Evolutionary conservation across 2,113 vertebrate genomes (phyloP).

Genomic region (Numenius arquata): DNA sequence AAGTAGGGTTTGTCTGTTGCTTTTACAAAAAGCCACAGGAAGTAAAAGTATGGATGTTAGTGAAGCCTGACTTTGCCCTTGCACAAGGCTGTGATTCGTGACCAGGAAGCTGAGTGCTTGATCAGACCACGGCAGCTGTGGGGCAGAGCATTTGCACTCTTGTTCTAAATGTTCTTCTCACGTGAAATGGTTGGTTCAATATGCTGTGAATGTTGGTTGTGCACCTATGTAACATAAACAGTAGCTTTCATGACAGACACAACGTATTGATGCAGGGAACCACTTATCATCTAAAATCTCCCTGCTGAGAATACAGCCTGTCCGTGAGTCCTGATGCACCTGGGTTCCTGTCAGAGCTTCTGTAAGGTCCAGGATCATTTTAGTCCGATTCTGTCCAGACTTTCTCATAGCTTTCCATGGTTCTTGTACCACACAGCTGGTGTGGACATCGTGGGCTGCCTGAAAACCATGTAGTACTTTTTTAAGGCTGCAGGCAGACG

Average conservation of each 20-base stretch:
- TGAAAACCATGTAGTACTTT: background rate
- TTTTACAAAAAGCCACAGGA: background rate
- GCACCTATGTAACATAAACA: background rate
- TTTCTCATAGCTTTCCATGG: background rate
- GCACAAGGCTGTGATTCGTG: background rate
- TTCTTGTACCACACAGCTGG: background rate
- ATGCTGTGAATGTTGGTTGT: background rate
- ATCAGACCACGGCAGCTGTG: background rate
- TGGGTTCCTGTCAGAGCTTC: background rate
- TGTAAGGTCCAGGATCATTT: background rate
- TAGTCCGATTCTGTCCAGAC: background rate
- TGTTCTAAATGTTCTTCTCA: background rate
- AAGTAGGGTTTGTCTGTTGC: background rate
- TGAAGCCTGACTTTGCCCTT: background rate
- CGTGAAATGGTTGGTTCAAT: background rate
- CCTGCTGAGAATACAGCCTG: background rate
- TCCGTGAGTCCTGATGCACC: background rate
- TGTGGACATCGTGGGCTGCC: background rate
- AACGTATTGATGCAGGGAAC: background rate
- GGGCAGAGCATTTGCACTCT: accelerated
- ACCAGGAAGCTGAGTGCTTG: background rate
- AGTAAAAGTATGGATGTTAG: background rate
- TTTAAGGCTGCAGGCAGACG: background rate
- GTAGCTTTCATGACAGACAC: background rate
- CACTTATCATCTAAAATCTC: background rate